phyloP scores from a whole-genome alignment of 2,888 invertebrate genomes.

The Idaea dimidiata region DNA sequence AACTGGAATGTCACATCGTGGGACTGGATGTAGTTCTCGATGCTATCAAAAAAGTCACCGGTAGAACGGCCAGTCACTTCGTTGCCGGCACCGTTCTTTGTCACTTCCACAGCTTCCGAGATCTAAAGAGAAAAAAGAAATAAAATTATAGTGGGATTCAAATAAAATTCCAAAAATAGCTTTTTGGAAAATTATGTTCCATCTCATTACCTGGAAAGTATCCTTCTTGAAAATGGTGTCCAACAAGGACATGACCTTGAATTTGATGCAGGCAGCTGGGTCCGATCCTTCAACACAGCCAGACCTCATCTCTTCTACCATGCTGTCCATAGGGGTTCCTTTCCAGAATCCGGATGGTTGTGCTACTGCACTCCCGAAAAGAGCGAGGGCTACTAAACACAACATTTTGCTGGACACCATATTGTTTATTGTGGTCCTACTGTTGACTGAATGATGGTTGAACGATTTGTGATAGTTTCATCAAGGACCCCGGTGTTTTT shows the following conservation, averaged over 20 bases:
- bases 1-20: slow-evolving; percentile 90
- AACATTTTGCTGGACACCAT: slow-evolving; percentile 76
- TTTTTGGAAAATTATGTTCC: background rate
- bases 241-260: slow-evolving; percentile 89
- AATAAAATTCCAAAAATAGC: background rate
- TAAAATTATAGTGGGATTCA: background rate
- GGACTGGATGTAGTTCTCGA: slow-evolving; percentile 86
- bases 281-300: slow-evolving; percentile 88
- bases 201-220: slow-evolving; percentile 84
- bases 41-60: slow-evolving; percentile 83
- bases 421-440: slow-evolving; percentile 50
- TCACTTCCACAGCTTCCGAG: slow-evolving; percentile 87
- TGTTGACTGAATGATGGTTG: slow-evolving; percentile 69
- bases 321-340: slow-evolving; percentile 85
- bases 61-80: slow-evolving; percentile 82
- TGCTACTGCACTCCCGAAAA: slow-evolving; percentile 81
- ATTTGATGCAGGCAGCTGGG: slow-evolving; percentile 90
- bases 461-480: slow-evolving; percentile 73
- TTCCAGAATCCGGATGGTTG: slow-evolving; percentile 86
- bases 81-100: slow-evolving; percentile 84
- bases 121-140: slow-evolving; percentile 75
- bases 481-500: slow-evolving; percentile 74
- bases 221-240: slow-evolving; percentile 90
- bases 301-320: slow-evolving; percentile 88
- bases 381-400: slow-evolving; percentile 72